Percentiles rank a stretch among this genome's conserved stretches.
phyloP scores from a whole-genome alignment of 2,797 vertebrate species.

The Ammospiza maritima region DNA sequence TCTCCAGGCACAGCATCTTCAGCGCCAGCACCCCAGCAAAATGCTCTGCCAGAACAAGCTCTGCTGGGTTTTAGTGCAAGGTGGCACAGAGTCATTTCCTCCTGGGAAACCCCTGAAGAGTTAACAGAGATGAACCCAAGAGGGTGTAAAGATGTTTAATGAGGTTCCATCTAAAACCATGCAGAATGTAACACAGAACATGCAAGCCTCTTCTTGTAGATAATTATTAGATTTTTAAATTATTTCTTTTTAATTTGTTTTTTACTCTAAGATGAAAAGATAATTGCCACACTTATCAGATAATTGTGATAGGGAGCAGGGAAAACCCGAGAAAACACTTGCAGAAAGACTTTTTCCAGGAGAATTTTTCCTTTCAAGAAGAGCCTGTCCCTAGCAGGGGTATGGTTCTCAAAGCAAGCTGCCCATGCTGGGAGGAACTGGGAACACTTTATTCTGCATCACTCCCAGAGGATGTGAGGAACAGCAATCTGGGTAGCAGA shows the following conservation, averaged over 20 bases:
- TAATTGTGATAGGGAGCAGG: background rate
- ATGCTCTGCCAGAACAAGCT: background rate
- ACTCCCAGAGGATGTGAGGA: background rate
- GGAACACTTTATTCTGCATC: background rate
- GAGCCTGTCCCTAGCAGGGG: background rate
- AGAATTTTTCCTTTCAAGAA: background rate
- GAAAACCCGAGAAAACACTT: background rate
- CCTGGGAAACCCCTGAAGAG: background rate
- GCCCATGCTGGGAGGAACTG: background rate
- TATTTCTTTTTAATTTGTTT: background rate
- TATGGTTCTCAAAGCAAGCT: background rate
- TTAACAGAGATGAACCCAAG: background rate
- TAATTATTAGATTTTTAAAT: background rate
- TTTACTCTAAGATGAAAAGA: background rate
- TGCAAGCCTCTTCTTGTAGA: background rate
- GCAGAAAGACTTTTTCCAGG: background rate
- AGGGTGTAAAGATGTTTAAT: background rate
- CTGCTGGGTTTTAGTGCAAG: background rate
- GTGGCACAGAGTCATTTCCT: background rate
- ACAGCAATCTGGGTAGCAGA: fast-evolving
- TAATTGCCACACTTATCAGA: background rate
- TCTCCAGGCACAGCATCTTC: background rate
- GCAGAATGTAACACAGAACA: background rate
- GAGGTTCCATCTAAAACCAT: background rate
- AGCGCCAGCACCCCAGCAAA: fast-evolving